Percentiles rank a stretch among this genome's conserved stretches.
Conservation (phyloP, 2,888 invertebrate species). For the Linnaemya vulpina region DNA sequence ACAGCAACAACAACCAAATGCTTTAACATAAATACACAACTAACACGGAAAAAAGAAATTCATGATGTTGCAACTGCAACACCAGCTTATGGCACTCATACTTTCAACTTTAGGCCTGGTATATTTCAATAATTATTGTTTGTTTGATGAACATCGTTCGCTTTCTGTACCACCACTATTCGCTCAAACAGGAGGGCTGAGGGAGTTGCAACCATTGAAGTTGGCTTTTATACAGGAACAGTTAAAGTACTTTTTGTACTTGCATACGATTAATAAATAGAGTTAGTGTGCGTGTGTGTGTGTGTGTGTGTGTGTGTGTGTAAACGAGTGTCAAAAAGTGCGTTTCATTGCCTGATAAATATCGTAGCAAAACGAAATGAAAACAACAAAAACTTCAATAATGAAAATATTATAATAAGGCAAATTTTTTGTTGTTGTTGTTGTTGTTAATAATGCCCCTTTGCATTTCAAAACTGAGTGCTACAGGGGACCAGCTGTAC, state of each 20-base stretch:
- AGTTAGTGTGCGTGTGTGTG: background rate
- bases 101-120: constrained; percentile 61
- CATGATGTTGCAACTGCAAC: constrained; percentile 45
- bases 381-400: constrained; percentile 27
- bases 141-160: constrained; percentile 50
- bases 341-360: constrained; percentile 70
- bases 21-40: constrained; percentile 3
- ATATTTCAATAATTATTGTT: constrained; percentile 64
- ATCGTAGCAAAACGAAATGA: constrained; percentile 35
- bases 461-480: constrained; percentile 45
- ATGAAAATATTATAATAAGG: constrained; percentile 58
- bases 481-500: constrained; percentile 57
- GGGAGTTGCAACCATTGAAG: background rate
- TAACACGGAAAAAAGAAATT: constrained; percentile 30
- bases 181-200: background rate
- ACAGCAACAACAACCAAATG: constrained; percentile 34
- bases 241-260: constrained; percentile 26
- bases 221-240: constrained; percentile 49
- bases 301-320: background rate
- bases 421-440: no score
- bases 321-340: constrained; percentile 70
- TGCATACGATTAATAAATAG: constrained; percentile 2
- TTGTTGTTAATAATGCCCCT: constrained; percentile 37
- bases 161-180: background rate
- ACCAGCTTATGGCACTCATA: constrained; percentile 66